A percentile compares a stretch with the other conserved stretches of the same genome.
phyloP scores from a whole-genome alignment of 1,140 invertebrate species.

The Zaprionus davidi region DNA sequence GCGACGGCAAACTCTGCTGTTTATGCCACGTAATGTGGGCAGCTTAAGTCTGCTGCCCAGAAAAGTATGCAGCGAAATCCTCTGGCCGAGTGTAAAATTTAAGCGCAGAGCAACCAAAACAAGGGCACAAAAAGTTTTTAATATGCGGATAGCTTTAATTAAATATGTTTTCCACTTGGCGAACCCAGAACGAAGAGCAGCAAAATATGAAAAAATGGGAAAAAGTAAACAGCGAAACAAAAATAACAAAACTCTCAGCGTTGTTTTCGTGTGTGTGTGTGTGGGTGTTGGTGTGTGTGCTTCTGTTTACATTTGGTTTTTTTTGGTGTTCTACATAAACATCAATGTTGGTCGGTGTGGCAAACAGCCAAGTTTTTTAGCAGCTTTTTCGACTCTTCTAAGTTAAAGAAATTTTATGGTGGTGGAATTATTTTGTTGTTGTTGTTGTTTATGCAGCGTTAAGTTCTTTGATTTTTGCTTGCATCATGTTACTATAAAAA shows the following conservation, averaged over 20 bases:
- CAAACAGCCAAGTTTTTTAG: conserved; percentile 61
- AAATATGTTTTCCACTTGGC: conserved; percentile 81
- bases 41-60: conserved; percentile 65
- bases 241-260: conserved; percentile 39
- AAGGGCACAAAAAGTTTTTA: conserved; percentile 64
- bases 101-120: conserved; percentile 47
- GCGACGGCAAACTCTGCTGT: conserved; percentile 53
- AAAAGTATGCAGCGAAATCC: conserved; percentile 57
- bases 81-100: conserved; percentile 72
- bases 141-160: conserved; percentile 83
- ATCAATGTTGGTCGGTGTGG: conserved; percentile 70
- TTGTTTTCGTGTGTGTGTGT: conserved; percentile 17
- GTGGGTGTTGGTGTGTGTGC: neutral
- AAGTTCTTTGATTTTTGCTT: neutral
- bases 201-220: conserved; percentile 38
- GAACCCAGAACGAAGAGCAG: conserved; percentile 53
- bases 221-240: conserved; percentile 53
- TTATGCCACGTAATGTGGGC: conserved; percentile 78
- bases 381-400: conserved; percentile 10
- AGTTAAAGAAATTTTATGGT: conserved; percentile 7
- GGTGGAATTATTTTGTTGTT: conserved; percentile 1
- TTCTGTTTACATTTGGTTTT: conserved; percentile 43
- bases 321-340: conserved; percentile 60
- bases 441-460: conserved; percentile 3
- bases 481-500: neutral